Base-by-base conservation (phyloP, 2,113 vertebrate genomes). In the Trogon melanurus region DNA sequence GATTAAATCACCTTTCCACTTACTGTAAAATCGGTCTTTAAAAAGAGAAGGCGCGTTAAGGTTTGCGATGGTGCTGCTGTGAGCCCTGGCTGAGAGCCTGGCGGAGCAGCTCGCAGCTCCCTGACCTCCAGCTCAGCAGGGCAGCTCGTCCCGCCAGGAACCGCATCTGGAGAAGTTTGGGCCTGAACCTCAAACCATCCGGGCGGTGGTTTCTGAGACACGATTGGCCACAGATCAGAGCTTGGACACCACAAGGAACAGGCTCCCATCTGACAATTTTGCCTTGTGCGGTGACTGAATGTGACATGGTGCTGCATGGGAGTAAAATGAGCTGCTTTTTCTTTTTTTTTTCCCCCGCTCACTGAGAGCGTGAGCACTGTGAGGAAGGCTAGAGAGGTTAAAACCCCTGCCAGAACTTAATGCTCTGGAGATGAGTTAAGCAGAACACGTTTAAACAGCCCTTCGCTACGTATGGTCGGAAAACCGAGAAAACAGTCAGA, bases 271-370 rank as follows among this genome's bases (percentile, higher is more conserved):
- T 15, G 66, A 19, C 23, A 7, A 1, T 23, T 83, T 30, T 66
- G 76, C 50, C 26, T 57, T 69, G 79, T 65, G 70, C 32, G 45
- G 45, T 54, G 73, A 36, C 50, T 83, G 87, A 90, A 29, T 58
- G 69, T 36, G 86, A 30, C 27, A 2, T 10, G 0, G 0, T 64
- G 74, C 27, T 16, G n/a, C n/a, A n/a, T n/a, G 18, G 45, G 29
- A 82, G 21, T 48, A 41, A 75, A 72, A 56, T 8, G 20, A 89
- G 18, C 47, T 62, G 45, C 5, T 13, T 79, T 57, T 5, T 47
- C 45, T 18, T 30, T 45, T 47, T 36, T 11, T 56, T 2, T 2
- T 12, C 4, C 11, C 20, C 4, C 3, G 1, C 26, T 41, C 41
- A 8, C 27, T 3, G 10, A 20, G 51, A 16, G 12, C 16, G 13